phyloP scores from a whole-genome alignment of 2,113 vertebrate species.

The Calidris pugnax region DNA sequence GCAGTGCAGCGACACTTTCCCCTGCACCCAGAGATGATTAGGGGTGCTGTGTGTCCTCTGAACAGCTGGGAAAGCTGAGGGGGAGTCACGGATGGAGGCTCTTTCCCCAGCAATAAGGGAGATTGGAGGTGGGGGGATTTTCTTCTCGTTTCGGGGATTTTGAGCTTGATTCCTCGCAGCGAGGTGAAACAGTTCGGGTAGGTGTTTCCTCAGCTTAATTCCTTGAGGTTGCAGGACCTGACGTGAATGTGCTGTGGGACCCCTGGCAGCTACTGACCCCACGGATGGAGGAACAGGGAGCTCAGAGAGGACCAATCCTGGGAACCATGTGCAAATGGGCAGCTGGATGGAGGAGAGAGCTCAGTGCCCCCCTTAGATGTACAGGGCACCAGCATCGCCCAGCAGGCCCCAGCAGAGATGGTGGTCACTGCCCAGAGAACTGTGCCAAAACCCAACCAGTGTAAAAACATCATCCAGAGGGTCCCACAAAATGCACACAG shows the following conservation, averaged over 20 bases:
- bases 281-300: not conserved
- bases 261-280: not conserved
- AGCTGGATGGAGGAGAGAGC: not conserved
- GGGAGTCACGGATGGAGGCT: not conserved
- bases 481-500: fast-evolving
- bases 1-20: not conserved
- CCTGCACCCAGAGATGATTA: not conserved
- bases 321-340: not conserved
- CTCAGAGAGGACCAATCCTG: not conserved
- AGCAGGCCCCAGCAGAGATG: not conserved
- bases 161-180: not conserved
- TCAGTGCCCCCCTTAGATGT: not conserved
- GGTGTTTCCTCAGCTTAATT: not conserved
- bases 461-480: not conserved
- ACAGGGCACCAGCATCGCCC: not conserved
- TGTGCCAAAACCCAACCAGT: not conserved
- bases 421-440: not conserved
- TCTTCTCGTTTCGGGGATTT: not conserved
- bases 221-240: not conserved
- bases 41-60: not conserved
- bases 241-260: not conserved
- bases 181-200: not conserved
- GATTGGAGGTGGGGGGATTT: not conserved
- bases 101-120: not conserved
- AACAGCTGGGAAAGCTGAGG: not conserved